Evolutionary conservation across 2,797 vertebrate genomes (phyloP).

Genomic region (Clarias platycephalus): DNA sequence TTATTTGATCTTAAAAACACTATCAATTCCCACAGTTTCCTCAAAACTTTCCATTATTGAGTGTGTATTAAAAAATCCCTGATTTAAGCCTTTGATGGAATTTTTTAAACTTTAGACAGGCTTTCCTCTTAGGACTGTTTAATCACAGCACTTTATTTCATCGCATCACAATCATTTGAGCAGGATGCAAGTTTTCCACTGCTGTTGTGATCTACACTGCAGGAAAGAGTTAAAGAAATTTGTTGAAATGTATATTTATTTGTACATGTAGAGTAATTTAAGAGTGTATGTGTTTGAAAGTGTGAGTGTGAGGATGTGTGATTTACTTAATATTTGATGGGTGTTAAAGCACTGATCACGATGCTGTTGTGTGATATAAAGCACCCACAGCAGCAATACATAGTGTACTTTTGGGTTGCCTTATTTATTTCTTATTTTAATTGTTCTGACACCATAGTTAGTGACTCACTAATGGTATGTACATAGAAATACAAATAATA

Average conservation of each 20-base stretch:
- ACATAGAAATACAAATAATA: slow-evolving; percentile 81
- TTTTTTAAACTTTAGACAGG: neutral
- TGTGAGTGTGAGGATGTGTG: slow-evolving; percentile 50
- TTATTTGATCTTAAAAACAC: neutral
- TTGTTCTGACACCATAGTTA: slow-evolving; percentile 65
- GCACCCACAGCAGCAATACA: slow-evolving; percentile 73
- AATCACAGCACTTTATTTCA: slow-evolving; percentile 59
- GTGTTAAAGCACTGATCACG: slow-evolving; percentile 63
- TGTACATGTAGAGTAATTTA: slow-evolving; percentile 52
- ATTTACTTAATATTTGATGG: slow-evolving; percentile 44
- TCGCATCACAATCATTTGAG: slow-evolving; percentile 62
- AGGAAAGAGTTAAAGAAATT: slow-evolving; percentile 4
- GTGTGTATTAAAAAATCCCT: neutral
- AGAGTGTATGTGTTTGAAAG: slow-evolving; percentile 55
- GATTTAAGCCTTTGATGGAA: neutral
- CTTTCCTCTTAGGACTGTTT: slow-evolving; percentile 53
- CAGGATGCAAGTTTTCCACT: slow-evolving; percentile 42
- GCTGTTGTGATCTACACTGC: slow-evolving; percentile 14
- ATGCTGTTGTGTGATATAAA: slow-evolving; percentile 66
- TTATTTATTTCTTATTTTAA: slow-evolving; percentile 68
- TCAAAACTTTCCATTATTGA: neutral
- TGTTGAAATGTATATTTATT: slow-evolving; percentile 46
- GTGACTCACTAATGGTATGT: slow-evolving; percentile 63
- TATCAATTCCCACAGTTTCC: neutral
- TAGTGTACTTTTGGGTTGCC: slow-evolving; percentile 73